Conservation (phyloP, 2,113 vertebrate genomes). For the Octodon degus region DNA sequence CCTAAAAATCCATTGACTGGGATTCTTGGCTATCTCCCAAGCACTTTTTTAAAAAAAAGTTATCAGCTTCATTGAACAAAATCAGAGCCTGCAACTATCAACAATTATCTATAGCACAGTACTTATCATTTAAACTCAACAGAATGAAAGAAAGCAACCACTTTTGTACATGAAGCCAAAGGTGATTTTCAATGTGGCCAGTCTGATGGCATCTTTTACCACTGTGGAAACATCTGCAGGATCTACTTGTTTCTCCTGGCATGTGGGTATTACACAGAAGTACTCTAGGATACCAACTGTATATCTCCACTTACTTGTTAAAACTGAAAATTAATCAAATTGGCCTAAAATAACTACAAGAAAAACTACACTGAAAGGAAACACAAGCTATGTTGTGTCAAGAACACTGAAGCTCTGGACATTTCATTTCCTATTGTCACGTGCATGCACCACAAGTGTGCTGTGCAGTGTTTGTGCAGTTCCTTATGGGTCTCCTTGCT, state of each 20-base stretch:
- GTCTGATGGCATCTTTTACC: not conserved
- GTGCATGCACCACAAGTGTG: not conserved
- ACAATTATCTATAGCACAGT: slow-evolving; percentile 75
- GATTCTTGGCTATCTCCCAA: slow-evolving; percentile 77
- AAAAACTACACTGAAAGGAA: not conserved
- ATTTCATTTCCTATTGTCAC: not conserved
- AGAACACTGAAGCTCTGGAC: not conserved
- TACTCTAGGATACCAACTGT: not conserved
- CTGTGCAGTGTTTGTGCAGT: not conserved
- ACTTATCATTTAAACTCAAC: slow-evolving; percentile 74
- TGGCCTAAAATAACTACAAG: not conserved
- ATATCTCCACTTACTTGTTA: not conserved
- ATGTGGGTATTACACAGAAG: not conserved
- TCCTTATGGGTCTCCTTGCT: not conserved
- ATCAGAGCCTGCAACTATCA: slow-evolving; percentile 69
- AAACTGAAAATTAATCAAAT: slow-evolving; percentile 40
- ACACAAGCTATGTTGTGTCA: not conserved
- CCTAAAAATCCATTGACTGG: slow-evolving; percentile 67
- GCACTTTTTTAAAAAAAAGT: slow-evolving; percentile 76
- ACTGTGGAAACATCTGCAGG: slow-evolving; percentile 49
- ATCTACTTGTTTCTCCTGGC: slow-evolving; percentile 12
- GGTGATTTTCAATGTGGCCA: not conserved
- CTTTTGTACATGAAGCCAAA: slow-evolving; percentile 41
- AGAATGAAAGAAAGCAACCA: slow-evolving; percentile 70
- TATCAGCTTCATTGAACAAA: slow-evolving; percentile 80